Base-by-base conservation (phyloP, 2,113 vertebrate species). In the Amphiprion ocellaris region DNA sequence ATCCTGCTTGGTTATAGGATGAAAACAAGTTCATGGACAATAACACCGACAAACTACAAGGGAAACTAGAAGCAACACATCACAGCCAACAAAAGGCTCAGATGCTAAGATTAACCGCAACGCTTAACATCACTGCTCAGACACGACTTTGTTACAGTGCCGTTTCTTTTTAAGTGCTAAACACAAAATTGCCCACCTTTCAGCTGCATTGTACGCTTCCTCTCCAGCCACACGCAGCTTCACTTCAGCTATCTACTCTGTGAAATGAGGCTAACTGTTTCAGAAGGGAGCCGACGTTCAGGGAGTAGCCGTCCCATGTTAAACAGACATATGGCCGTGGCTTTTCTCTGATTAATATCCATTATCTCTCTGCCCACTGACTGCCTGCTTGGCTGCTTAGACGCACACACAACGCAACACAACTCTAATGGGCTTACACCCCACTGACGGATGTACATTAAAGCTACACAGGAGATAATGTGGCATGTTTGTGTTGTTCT, bases 1-100 rank as follows among this genome's bases (percentile, higher is more conserved):
- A 94, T 94, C 91, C 87, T 83, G 79, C 89, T 70, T 92, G 87
- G 89, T 94, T 92, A 92, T 89, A 79, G 77, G 84, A 90, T 69
- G 81, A 90, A 89, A 94, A 93, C 90, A 92, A 90, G 82, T 83
- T 87, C 82, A 76, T 9, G 56, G 86, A 93, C 90, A 93, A 92
- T 83, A 93, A 89, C 82, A 70, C 7, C 6, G 68, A 23, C 55
- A 69, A 68, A 66, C 33, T 17, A 39, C 44, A 46, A 52, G 15
- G 6, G 14, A 71, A 12, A 19, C 46, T 4, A 41, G 70, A 64
- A 81, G 63, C 63, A 87, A 69, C 28, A 63, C 30, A 66, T 55
- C 52, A 62, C 17, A 55, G 41, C 46, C 28, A 69, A 56, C 17
- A 33, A 19, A 62, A 5, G 55, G 49, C 65, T 76, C 9, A 60